Conservation (phyloP, 2,888 invertebrate genomes). For the Elgonia sp. region DNA sequence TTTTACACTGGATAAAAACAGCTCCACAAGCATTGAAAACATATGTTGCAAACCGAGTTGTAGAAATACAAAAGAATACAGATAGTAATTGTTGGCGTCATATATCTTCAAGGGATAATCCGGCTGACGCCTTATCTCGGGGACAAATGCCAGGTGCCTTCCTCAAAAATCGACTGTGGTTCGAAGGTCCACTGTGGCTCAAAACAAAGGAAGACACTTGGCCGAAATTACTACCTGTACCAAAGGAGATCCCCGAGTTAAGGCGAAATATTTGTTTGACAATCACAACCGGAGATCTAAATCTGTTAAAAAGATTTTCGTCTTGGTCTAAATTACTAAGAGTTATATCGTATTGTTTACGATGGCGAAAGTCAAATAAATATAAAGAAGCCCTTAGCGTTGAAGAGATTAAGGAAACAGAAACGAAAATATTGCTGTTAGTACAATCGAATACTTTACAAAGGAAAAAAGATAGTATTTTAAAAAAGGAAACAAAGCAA, state of each 20-base stretch:
- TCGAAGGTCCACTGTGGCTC: background rate
- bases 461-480: background rate
- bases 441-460: background rate
- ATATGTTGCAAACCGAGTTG: conserved; percentile 12
- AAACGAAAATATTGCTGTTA: background rate
- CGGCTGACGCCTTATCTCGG: background rate
- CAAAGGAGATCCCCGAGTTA: background rate
- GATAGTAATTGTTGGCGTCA: background rate
- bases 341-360: background rate
- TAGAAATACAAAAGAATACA: background rate
- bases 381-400: background rate
- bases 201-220: background rate
- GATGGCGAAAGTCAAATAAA: background rate
- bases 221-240: background rate
- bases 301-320: background rate
- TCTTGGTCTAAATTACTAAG: background rate
- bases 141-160: background rate
- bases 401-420: background rate
- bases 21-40: background rate
- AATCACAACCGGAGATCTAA: background rate
- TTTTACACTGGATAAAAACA: conserved; percentile 6
- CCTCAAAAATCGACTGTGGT: background rate
- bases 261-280: background rate
- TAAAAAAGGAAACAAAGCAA: background rate
- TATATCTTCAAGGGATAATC: conserved; percentile 9